Base-by-base conservation (phyloP, 2,113 vertebrate genomes). In the Tachysurus fulvidraco region DNA sequence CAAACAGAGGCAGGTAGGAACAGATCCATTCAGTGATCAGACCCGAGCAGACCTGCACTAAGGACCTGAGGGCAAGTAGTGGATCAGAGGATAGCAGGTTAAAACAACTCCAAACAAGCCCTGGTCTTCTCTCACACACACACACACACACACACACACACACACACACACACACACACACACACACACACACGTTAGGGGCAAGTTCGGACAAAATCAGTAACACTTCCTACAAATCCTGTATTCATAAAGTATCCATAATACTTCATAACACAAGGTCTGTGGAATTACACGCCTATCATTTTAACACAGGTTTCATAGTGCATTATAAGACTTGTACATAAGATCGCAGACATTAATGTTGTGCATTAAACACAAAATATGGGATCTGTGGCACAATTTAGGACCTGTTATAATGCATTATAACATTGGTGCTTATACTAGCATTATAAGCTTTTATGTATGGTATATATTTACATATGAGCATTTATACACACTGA, bases 1-100 rank as follows among this genome's bases (percentile, higher is more conserved):
- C 74, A 79, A 83, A 73, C n/a, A 44, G 17, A 74, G 77, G 30
- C 85, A 83, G 77, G 85, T 83, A 62, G 13, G 73, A 83, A 23
- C 87, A 85, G 44, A 74, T 55, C 36, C 5, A 54, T 74, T 81
- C 44, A 88, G 55, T 73, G 69, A 25, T 52, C 23, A 79, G 83
- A 64, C 77, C 85, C 23, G 83, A 88, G 21, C 64, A 85, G 55
- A 85, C 83, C 64, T 85, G 87, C 52, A 6, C 16, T 25, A 1
- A 23, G 23, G 41, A 76, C 28, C 9, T 54, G 73, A 62, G 88
- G n/a, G 74, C 79, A 60, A 30, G 41, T 46, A 36, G 23, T 46
- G 13, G 46, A 85, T 83, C 64, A 73, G 14, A 30, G 19, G 62
- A 9, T 60, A 85, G 28, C 87, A 83, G 74, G 52, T 85, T 59